Base-by-base conservation (phyloP, 2,113 vertebrate genomes). In the Dascyllus trimaculatus region DNA sequence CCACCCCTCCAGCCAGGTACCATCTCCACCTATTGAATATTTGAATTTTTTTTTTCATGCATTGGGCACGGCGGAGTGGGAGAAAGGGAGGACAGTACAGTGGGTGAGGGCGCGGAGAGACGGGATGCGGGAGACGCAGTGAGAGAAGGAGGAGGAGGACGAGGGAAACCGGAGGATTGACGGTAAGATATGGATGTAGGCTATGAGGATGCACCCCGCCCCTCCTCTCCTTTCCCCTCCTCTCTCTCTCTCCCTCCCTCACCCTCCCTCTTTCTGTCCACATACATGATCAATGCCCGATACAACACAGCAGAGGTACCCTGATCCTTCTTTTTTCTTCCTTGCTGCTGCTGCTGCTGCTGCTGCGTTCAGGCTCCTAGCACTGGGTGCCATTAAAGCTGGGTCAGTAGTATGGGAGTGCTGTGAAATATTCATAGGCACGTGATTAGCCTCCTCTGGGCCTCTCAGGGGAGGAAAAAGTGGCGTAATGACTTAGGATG, bases 71-170 rank as follows among this genome's bases (percentile, higher is more conserved):
- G 80, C 46, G 64, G 57, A 72, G 81, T 43, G 68, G 62, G 76
- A 80, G 75, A 75, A 56, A 78, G 64, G 70, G 62, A 72, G 75
- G 70, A 79, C 78, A 88, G 81, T 61, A 64, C 69, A 71, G 87
- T 74, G 85, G 85, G 77, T 81, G 87, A 91, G 86, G 89, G 86
- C 79, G 88, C 81, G 81, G 84, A 81, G 85, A 84, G 79, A 86
- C 85, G 83, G 77, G 78, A 92, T 92, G 90, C 81, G 91, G 88
- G 87, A 93, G 90, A 93, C 91, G 90, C 93, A 93, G 88, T 93
- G 87, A 91, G 82, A 63, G 84, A 86, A 87, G 78, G 79, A 88
- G 85, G 89, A 89, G 75, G 82, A 84, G 75, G 88, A 84, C 74
- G 89, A 88, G 82, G 84, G 88, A 88, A 86, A 85, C 71, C 65